phyloP scores from a whole-genome alignment of 1,140 invertebrate genomes.

The Amyelois transitella region DNA sequence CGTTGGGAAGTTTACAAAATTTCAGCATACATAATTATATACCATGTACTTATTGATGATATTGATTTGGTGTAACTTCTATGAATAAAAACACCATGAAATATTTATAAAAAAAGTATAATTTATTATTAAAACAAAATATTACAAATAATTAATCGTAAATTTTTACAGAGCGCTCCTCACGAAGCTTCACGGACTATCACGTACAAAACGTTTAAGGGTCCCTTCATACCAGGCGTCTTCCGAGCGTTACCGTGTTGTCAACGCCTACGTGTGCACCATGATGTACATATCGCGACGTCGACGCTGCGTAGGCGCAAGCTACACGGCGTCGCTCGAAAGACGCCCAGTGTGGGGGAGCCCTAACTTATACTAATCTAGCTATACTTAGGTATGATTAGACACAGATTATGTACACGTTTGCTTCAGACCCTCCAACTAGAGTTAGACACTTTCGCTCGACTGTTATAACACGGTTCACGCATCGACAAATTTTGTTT shows the following conservation, averaged over 20 bases:
- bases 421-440: conserved; percentile 20
- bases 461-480: background rate
- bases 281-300: too few relatives aligned
- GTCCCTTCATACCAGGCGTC: too few relatives aligned
- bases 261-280: too few relatives aligned
- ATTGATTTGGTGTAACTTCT: background rate
- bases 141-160: conserved; percentile 57
- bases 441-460: conserved; percentile 4
- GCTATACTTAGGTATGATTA: conserved; percentile 55
- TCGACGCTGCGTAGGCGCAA: too few relatives aligned
- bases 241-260: too few relatives aligned
- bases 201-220: conserved; percentile 30
- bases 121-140: conserved; percentile 69
- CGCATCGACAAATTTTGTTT: background rate
- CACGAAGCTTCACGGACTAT: conserved; percentile 31
- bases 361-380: conserved; percentile 45
- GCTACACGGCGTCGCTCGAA: too few relatives aligned
- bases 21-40: too few relatives aligned
- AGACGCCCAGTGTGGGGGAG: too few relatives aligned
- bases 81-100: conserved; percentile 1
- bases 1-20: too few relatives aligned
- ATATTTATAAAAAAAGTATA: conserved; percentile 46
- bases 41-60: too few relatives aligned
- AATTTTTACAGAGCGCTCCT: conserved; percentile 46
- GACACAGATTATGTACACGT: conserved; percentile 57